Conservation (phyloP, 2,888 invertebrate genomes). For the Microplitis manilae region DNA sequence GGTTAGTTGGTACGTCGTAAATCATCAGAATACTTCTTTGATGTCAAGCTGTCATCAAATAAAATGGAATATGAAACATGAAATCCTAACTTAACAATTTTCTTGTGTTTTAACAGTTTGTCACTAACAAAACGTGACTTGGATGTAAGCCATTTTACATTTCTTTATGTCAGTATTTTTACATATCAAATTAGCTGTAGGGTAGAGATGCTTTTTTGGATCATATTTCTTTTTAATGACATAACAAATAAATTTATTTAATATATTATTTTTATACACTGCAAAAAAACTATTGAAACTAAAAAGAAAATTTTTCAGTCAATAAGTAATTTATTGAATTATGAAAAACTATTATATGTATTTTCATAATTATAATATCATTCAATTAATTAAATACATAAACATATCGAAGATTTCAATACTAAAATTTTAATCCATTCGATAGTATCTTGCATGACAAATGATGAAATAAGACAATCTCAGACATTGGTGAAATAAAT, state of each 20-base stretch:
- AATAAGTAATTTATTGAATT: too few species aligned
- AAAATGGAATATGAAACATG: not conserved
- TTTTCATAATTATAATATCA: too few species aligned
- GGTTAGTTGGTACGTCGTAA: not conserved
- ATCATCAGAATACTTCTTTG: not conserved
- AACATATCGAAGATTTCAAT: too few species aligned
- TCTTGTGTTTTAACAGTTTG: not conserved
- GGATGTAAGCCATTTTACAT: not conserved
- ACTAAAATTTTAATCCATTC: too few species aligned
- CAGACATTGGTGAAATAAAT: too few species aligned
- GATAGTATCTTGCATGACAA: too few species aligned
- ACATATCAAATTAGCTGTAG: not conserved
- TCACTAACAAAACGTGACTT: not conserved
- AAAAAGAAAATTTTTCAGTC: too few species aligned
- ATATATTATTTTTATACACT: not conserved
- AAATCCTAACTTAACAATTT: not conserved
- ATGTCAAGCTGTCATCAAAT: not conserved
- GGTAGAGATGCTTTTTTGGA: not conserved
- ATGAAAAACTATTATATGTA: too few species aligned
- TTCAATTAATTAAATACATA: too few species aligned
- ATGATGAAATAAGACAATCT: too few species aligned
- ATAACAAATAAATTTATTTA: not conserved
- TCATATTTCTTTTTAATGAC: not conserved
- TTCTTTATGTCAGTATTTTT: not conserved
- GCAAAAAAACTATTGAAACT: not conserved